Conservation (phyloP, 2,113 vertebrate species). For the Nothocercus nigrocapillus region DNA sequence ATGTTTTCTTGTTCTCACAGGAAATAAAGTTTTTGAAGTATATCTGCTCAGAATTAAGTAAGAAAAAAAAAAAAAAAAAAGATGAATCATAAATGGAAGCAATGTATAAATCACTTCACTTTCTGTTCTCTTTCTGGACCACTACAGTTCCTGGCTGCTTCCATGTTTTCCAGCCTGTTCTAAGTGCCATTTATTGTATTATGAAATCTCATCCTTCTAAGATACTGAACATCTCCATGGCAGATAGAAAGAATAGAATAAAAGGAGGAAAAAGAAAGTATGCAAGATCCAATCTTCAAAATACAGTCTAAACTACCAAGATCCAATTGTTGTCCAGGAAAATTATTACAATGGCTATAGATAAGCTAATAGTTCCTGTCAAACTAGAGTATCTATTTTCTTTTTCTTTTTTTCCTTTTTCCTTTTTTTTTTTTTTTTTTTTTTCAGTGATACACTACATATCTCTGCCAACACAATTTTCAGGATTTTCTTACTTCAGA, state of each 20-base stretch:
- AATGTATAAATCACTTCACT: not conserved
- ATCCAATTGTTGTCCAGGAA: not conserved
- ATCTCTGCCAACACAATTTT: not conserved
- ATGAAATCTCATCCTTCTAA: not conserved
- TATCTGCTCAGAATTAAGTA: not conserved
- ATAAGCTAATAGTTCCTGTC: not conserved
- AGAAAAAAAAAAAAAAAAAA: slow-evolving; percentile 1
- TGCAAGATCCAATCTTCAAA: not conserved
- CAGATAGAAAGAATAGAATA: not conserved
- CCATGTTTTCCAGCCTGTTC: not conserved
- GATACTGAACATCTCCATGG: not conserved
- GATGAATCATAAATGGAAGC: not conserved
- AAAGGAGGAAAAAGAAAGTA: not conserved
- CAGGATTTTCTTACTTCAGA: not conserved
- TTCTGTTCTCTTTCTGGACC: not conserved
- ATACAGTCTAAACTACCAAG: not conserved
- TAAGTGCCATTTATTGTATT: not conserved
- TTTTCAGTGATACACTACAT: accelerated
- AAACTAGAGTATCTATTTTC: not conserved
- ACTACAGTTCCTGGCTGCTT: not conserved
- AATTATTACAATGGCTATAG: not conserved
- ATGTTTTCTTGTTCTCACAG: not conserved
- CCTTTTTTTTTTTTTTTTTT: accelerated
- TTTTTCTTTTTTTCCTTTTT: accelerated
- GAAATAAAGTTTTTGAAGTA: not conserved